Evolutionary conservation across 2,113 vertebrate genomes (phyloP), one percentile per base, ranked within the genome.

Genomic region (Rhea americana): DNA sequence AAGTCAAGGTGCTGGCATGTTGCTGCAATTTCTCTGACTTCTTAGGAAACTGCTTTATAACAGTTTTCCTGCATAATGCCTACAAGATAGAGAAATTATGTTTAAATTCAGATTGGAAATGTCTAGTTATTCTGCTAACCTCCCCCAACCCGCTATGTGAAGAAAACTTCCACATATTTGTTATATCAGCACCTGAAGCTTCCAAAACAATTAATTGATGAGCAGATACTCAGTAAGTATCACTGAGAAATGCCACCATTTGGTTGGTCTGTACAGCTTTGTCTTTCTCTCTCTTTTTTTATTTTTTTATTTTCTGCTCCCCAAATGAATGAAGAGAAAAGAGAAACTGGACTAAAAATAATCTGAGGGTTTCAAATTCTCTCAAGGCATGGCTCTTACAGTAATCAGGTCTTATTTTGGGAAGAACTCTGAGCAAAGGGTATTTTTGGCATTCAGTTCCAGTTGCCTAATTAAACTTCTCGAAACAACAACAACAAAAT

Each of bases 401-500:
- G 28, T 82, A 89, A 89, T 82, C 51, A 11, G 45, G 16, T 56
- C 91, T 93, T 82, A 51, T 93, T 89, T 93, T 79, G 30, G 66
- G 62, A 79, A 89, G 43, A 63, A 41, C 16, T 77, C 51, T 30
- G 21, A 63, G 51, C 51, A 84, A 51, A 90, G 11, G 24, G 14
- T 93, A 82, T 92, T 90, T 93, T 62, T 89, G 74, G 58, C 77
- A 58, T 24, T 75, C 2, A 4, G 9, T 79, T 95, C 81, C 50
- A 89, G 77, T 82, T 1, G 1, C 74, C 86, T 92, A 85, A 94
- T 96, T 82, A 85, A 92, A 92, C 53, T 92, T 86, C 75, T 93
- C 0, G 0, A 87, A 92, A 85, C 10, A 86, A 75, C 43, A 82
- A 55, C 71, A 92, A 71, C 58, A 75, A 86, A 89, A 92, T 58